Evolutionary conservation across 2,888 invertebrate species (phyloP).

Genomic region (Thymelicus sylvestris): DNA sequence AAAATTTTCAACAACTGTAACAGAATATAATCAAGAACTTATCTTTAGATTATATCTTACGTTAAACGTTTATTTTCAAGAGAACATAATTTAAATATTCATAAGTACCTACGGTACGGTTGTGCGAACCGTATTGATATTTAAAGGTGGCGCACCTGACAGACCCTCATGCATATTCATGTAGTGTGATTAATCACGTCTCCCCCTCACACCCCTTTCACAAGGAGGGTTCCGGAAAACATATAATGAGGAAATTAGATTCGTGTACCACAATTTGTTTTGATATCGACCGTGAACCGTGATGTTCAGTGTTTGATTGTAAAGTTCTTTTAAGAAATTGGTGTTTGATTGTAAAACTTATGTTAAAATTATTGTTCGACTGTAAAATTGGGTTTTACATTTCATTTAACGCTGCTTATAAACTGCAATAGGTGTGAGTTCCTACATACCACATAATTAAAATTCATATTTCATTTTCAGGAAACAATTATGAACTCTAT

Average conservation of each 20-base stretch:
- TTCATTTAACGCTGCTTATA: no score
- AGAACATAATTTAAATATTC: constrained; percentile 32
- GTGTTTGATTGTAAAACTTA: no score
- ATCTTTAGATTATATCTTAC: no score
- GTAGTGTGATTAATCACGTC: constrained; percentile 77
- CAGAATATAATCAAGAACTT: no score
- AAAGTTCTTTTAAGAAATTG: no score
- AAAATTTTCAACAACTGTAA: no score
- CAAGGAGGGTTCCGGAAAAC: constrained; percentile 49
- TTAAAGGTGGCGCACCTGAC: constrained; percentile 75
- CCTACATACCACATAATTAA: no score
- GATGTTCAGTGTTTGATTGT: background rate
- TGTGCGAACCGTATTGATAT: constrained; percentile 64
- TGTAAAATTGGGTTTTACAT: no score
- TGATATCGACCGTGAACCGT: constrained; percentile 31
- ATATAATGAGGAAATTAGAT: constrained; percentile 58
- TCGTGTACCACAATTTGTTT: constrained; percentile 58
- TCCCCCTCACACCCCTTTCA: constrained; percentile 48
- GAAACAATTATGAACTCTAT: no score
- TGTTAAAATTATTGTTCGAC: no score
- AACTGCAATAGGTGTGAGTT: no score
- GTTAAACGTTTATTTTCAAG: background rate
- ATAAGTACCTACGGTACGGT: constrained; percentile 33
- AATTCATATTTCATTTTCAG: no score
- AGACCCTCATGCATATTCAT: constrained; percentile 82